Conservation (phyloP, 2,888 invertebrate species). For the Salticus scenicus region DNA sequence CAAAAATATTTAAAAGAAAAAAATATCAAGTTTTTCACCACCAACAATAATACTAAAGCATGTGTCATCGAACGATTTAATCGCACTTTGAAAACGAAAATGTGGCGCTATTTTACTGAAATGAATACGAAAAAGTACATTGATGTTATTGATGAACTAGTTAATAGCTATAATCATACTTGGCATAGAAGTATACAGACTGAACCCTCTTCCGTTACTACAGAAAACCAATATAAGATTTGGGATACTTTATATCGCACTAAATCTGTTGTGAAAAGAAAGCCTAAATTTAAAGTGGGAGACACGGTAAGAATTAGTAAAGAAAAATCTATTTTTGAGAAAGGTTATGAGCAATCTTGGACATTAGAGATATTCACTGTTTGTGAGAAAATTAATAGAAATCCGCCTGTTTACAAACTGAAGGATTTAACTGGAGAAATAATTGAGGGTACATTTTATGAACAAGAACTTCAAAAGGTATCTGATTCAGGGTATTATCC, state of each 20-base stretch:
- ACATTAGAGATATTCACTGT: constrained; percentile 42
- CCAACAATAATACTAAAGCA: constrained; percentile 73
- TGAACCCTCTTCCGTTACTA: constrained; percentile 8
- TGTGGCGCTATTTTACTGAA: constrained; percentile 44
- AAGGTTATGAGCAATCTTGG: constrained; percentile 60
- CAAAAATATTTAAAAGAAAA: constrained; percentile 63
- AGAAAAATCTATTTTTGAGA: constrained; percentile 49
- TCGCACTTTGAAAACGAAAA: constrained; percentile 73
- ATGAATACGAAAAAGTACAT: constrained; percentile 13
- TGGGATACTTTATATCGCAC: constrained; percentile 23
- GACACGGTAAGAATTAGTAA: constrained; percentile 16
- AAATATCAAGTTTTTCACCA: constrained; percentile 71
- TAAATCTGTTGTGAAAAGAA: not conserved
- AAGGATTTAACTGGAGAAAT: constrained; percentile 25
- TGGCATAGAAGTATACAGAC: constrained; percentile 28
- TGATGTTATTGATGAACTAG: constrained; percentile 23
- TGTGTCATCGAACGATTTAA: constrained; percentile 74
- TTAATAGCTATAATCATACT: constrained; percentile 42
- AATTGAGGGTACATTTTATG: constrained; percentile 11
- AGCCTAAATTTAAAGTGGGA: not conserved
- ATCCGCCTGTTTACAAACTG: constrained; percentile 29
- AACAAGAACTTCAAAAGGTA: constrained; percentile 29
- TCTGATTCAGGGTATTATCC: not conserved
- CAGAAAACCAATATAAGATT: constrained; percentile 8
- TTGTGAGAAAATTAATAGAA: not conserved